phyloP scores from a whole-genome alignment of 2,888 invertebrate species.

The Drosophila longiperda region DNA sequence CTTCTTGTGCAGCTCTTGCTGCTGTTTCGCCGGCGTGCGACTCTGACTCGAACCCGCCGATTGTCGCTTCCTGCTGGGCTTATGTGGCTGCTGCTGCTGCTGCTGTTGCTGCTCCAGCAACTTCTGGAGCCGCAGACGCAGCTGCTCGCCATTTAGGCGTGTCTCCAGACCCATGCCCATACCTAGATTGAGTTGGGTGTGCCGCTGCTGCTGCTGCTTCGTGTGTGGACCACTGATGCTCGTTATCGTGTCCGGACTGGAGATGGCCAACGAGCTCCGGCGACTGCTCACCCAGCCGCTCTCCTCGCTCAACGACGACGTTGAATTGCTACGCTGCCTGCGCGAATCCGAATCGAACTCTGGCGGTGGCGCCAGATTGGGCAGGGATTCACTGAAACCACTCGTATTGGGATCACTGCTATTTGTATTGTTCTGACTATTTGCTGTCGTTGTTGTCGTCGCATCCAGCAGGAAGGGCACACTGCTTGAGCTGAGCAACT shows the following conservation, averaged over 20 bases:
- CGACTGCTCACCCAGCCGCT: constrained; percentile 95
- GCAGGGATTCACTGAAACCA: constrained; percentile 90
- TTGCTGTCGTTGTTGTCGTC: constrained; percentile 66
- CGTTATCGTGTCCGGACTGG: constrained; percentile 86
- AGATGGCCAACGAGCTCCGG: constrained; percentile 88
- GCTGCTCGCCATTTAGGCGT: constrained; percentile 88
- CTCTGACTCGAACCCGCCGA: constrained; percentile 63
- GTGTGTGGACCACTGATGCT: constrained; percentile 63
- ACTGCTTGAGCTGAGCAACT: constrained; percentile 86
- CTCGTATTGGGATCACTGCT: constrained; percentile 82
- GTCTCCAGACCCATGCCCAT: constrained; percentile 82
- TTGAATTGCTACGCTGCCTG: constrained; percentile 86
- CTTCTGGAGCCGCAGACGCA: constrained; percentile 88
- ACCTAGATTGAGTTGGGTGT: constrained; percentile 68
- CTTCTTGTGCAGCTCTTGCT: constrained; percentile 80
- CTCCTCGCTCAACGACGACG: constrained; percentile 91
- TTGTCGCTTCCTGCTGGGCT: constrained; percentile 61
- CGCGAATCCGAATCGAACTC: constrained; percentile 86
- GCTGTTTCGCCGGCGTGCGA: constrained; percentile 60
- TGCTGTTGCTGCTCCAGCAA: constrained; percentile 85
- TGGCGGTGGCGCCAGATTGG: constrained; percentile 89
- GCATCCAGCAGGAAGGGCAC: constrained; percentile 89
- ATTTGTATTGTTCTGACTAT: constrained; percentile 73
- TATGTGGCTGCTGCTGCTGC: constrained; percentile 78
- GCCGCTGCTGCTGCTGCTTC: constrained; percentile 56